A percentile compares a stretch with the other conserved stretches of the same genome.
These are phyloP conservation scores for Harpalus rufipes DNA, from an alignment of 2,888 invertebrate species.

Conservation along the genomic window DNA sequence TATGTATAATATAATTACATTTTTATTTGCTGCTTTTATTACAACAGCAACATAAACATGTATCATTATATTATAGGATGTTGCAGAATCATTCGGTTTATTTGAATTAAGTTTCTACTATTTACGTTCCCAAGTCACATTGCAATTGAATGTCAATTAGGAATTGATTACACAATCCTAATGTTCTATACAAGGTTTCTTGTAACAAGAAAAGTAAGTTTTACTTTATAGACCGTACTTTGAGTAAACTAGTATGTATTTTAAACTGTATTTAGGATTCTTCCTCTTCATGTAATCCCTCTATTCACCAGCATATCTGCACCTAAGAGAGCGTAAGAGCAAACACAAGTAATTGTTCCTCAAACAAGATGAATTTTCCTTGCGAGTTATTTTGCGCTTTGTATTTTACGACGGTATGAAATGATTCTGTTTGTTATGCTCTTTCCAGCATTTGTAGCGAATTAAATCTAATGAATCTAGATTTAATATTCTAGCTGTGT, in stretches of 20 bases:
- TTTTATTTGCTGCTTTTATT: too few species aligned
- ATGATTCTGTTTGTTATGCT: constrained; percentile 60
- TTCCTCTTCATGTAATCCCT: neutral
- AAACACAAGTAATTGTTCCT: constrained; percentile 64
- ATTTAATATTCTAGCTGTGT: constrained; percentile 45
- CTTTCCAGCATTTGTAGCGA: constrained; percentile 41
- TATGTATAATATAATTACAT: too few species aligned
- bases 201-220: neutral
- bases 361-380: constrained; percentile 61
- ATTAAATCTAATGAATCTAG: constrained; percentile 57
- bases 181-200: neutral
- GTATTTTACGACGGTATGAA: constrained; percentile 1
- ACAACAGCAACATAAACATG: too few species aligned
- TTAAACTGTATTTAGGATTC: neutral
- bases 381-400: constrained; percentile 54
- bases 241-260: neutral
- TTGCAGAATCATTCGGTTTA: too few species aligned
- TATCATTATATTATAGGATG: too few species aligned
- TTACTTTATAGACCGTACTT: neutral
- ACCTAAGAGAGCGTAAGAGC: constrained; percentile 46
- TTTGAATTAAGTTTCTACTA: too few species aligned
- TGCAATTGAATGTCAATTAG: too few species aligned
- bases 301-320: constrained; percentile 17
- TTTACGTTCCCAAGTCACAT: too few species aligned
- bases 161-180: neutral